Conservation (phyloP, 2,888 invertebrate genomes). For the Lithosia quadra region DNA sequence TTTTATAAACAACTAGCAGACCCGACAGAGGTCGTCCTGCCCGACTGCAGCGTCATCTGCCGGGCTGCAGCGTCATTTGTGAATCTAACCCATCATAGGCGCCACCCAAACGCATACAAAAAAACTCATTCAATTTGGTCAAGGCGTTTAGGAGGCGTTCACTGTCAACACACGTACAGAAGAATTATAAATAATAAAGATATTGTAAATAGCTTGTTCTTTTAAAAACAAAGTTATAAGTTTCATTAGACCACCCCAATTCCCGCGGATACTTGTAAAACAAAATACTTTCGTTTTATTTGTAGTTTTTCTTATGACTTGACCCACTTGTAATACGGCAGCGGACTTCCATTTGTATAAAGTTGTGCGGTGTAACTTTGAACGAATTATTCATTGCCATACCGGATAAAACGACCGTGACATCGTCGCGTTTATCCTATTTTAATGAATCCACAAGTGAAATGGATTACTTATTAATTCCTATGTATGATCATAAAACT, state of each 20-base stretch:
- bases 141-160: too few relatives aligned
- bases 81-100: too few relatives aligned
- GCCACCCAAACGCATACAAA: too few relatives aligned
- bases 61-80: too few relatives aligned
- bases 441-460: conserved; percentile 40
- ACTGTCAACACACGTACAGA: too few relatives aligned
- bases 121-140: too few relatives aligned
- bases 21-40: too few relatives aligned
- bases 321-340: conserved; percentile 52
- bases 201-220: background rate
- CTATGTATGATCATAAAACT: background rate
- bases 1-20: too few relatives aligned
- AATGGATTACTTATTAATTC: conserved; percentile 29
- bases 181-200: too few relatives aligned
- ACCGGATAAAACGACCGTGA: conserved; percentile 68
- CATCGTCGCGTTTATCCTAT: conserved; percentile 45
- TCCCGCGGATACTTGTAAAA: background rate
- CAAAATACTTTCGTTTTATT: conserved; percentile 1
- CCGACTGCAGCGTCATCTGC: too few relatives aligned
- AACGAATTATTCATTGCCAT: conserved; percentile 79
- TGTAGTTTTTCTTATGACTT: conserved; percentile 48
- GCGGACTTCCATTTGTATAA: conserved; percentile 75
- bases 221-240: background rate
- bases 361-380: conserved; percentile 74
- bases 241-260: background rate